phyloP scores from a whole-genome alignment of 2,888 invertebrate species.

The Patella caerulea region DNA sequence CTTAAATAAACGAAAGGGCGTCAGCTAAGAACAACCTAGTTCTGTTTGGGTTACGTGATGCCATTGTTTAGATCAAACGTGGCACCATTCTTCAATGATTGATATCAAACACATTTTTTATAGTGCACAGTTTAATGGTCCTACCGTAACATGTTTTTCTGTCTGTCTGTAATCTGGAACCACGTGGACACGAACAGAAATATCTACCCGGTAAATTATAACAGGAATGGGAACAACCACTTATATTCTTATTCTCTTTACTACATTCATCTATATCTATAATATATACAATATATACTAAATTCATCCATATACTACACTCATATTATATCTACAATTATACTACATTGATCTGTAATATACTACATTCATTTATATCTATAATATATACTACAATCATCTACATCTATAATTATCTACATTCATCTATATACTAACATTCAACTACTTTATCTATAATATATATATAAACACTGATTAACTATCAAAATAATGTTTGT shows the following conservation, averaged over 20 bases:
- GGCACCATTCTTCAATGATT: not conserved
- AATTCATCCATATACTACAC: no score
- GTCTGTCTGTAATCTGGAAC: conserved; percentile 15
- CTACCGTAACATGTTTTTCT: conserved; percentile 21
- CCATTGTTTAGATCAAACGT: not conserved
- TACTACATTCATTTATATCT: no score
- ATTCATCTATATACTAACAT: no score
- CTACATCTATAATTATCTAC: no score
- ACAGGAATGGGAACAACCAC: conserved; percentile 24
- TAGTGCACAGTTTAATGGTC: not conserved
- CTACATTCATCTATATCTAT: conserved; percentile 22
- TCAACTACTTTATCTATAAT: no score
- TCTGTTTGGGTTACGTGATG: not conserved
- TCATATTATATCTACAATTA: no score
- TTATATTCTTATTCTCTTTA: conserved; percentile 12
- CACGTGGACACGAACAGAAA: conserved; percentile 19
- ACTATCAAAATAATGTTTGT: no score
- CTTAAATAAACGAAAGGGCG: not conserved
- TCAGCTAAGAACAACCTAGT: not conserved
- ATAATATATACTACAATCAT: no score
- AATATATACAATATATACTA: not conserved
- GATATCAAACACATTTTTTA: not conserved
- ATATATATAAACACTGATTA: no score
- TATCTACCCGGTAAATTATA: conserved; percentile 22
- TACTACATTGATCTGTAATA: no score